phyloP scores from a whole-genome alignment of 92 coral and sea anemone genomes.

The Zoanthus gigantus region DNA sequence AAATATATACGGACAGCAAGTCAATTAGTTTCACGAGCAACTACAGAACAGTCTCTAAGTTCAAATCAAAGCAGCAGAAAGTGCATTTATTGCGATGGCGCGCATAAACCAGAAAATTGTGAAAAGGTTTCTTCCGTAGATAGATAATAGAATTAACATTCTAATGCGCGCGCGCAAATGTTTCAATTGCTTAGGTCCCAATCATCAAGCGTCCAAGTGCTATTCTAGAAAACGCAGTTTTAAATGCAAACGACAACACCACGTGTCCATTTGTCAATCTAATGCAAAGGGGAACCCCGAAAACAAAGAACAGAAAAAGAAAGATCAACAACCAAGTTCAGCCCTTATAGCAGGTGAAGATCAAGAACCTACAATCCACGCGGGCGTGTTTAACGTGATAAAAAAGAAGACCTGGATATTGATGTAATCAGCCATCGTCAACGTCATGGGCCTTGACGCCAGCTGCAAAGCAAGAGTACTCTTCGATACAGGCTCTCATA shows the following conservation, averaged over 20 bases:
- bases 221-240: not conserved
- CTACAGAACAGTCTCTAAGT: no score
- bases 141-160: no score
- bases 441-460: conserved; percentile 5
- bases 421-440: conserved; percentile 4
- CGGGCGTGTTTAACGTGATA: conserved; percentile 22
- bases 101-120: no score
- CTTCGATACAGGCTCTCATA: conserved; percentile 10
- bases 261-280: conserved; percentile 15
- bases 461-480: conserved; percentile 15
- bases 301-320: not conserved
- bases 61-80: no score
- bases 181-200: no score
- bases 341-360: conserved; percentile 4
- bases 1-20: no score
- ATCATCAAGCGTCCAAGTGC: conserved; percentile 18
- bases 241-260: conserved; percentile 23
- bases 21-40: no score
- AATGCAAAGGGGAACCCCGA: conserved; percentile 11
- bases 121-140: no score
- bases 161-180: no score
- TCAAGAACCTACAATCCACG: conserved; percentile 25
- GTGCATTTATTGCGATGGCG: no score
- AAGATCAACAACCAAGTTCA: conserved; percentile 13
- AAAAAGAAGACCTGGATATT: conserved; percentile 13